Evolutionary conservation across 2,797 vertebrate species (phyloP).

Genomic region (Calcarius lapponicus): DNA sequence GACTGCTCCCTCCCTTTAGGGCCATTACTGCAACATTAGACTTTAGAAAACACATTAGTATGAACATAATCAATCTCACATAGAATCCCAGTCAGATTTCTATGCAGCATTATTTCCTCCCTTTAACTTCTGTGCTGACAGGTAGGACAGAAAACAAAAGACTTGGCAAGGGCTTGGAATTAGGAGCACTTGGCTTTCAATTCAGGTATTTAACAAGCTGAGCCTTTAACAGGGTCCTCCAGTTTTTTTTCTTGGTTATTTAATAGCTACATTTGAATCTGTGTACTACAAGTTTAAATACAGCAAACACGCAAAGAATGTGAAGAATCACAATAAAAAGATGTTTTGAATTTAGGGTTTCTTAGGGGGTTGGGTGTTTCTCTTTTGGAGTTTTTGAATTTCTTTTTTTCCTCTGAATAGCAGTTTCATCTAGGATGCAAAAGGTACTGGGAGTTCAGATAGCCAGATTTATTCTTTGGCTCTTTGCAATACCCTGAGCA

Average conservation of each 20-base stretch:
- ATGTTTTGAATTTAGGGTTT: neutral
- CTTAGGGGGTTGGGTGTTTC: neutral
- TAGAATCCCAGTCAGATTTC: constrained; percentile 38
- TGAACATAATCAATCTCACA: constrained; percentile 45
- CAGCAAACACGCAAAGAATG: neutral
- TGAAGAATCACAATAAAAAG: constrained; percentile 13
- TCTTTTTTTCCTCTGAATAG: neutral
- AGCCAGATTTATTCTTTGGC: neutral
- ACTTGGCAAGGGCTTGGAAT: neutral
- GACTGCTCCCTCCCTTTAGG: constrained; percentile 55
- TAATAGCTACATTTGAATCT: neutral
- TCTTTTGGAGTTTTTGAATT: neutral
- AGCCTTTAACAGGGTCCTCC: neutral
- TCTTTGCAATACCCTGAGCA: neutral
- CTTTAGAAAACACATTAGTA: constrained; percentile 59
- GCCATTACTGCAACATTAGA: constrained; percentile 58
- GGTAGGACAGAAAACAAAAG: constrained; percentile 22
- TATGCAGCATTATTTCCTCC: constrained; percentile 25
- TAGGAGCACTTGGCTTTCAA: neutral
- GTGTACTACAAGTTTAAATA: neutral
- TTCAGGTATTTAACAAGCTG: neutral
- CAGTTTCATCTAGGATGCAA: neutral
- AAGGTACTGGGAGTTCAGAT: neutral
- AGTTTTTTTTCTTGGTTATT: neutral
- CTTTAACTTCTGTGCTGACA: constrained; percentile 5